Evolutionary conservation across 1,140 invertebrate species (phyloP), one percentile per base, ranked within the genome.

Genomic region (Drosophila nebulosa): DNA sequence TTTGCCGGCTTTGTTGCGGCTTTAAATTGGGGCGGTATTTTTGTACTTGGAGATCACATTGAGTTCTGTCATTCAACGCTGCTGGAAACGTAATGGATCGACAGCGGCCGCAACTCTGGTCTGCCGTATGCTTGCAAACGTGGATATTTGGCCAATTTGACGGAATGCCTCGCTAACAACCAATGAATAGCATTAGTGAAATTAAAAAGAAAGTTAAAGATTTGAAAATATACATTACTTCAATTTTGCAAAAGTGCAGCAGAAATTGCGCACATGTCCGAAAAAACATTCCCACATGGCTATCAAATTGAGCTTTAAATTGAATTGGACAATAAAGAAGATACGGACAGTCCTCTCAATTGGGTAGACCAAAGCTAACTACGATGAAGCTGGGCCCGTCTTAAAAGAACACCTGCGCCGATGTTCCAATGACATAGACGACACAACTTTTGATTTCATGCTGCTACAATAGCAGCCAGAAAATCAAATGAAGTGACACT

Each of bases 91-190:
- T 22, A n/a, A 32, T 55, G 52, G 52, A 55, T 24, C 12, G 52
- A 27, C 52, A 18, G 22, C 10, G 22, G 52, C 22, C 52, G 52
- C 52, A 55, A 55, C 52, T n/a, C n/a, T n/a, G n/a, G n/a, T 55
- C 52, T 55, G 14, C 52, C 52, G 52, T n/a, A n/a, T 14, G 12
- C 52, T 55, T 26, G 52, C 52, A 55, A 18, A 55, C 52, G n/a
- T 55, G 16, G 52, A 55, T 55, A 36, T 36, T 36, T 36, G 32
- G 32, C 32, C 12, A 36, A 36, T n/a, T n/a, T 36, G 12, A 36
- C 32, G n/a, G 27, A 30, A 30, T 30, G 27, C n/a, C 14, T 39
- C 36, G 36, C 14, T 39, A n/a, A n/a, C n/a, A n/a, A 39, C 36
- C 27, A 30, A 30, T 30, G 32, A 36, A 36, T n/a, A 36, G n/a